Percentiles rank a stretch among this genome's conserved stretches.
Evolutionary conservation across 2,888 invertebrate genomes (phyloP).

Genomic region (Aromia moschata): DNA sequence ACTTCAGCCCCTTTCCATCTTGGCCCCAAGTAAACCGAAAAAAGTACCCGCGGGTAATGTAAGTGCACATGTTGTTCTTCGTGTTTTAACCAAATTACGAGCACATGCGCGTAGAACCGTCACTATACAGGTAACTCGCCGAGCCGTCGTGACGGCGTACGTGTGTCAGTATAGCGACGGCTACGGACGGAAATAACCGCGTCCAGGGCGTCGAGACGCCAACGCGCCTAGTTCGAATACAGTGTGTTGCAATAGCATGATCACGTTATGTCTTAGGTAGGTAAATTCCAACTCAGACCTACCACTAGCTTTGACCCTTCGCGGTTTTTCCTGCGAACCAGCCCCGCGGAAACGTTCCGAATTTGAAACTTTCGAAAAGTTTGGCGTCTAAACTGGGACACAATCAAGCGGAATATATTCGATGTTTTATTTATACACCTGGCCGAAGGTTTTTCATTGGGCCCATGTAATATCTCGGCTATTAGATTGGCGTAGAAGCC

Average conservation of each 20-base stretch:
- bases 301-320: too few relatives aligned
- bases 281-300: too few relatives aligned
- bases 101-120: conserved; percentile 37
- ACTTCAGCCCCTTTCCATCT: not conserved
- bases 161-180: conserved; percentile 58
- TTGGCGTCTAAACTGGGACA: conserved; percentile 14
- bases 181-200: conserved; percentile 59
- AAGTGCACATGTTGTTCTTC: conserved; percentile 18
- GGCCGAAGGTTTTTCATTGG: conserved; percentile 39
- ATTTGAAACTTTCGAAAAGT: conserved; percentile 17
- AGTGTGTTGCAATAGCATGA: conserved; percentile 47
- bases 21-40: conserved; percentile 7
- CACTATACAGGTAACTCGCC: conserved; percentile 38
- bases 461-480: conserved; percentile 36
- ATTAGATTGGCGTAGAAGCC: not conserved
- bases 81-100: conserved; percentile 7
- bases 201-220: conserved; percentile 56
- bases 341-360: too few relatives aligned
- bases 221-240: conserved; percentile 43
- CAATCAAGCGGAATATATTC: conserved; percentile 29
- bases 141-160: conserved; percentile 50
- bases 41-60: conserved; percentile 3
- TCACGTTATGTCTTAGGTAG: conserved; percentile 52
- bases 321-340: too few relatives aligned
- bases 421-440: conserved; percentile 38